Conservation (phyloP, 2,888 invertebrate genomes). For the Synanthedon tipuliformis region DNA sequence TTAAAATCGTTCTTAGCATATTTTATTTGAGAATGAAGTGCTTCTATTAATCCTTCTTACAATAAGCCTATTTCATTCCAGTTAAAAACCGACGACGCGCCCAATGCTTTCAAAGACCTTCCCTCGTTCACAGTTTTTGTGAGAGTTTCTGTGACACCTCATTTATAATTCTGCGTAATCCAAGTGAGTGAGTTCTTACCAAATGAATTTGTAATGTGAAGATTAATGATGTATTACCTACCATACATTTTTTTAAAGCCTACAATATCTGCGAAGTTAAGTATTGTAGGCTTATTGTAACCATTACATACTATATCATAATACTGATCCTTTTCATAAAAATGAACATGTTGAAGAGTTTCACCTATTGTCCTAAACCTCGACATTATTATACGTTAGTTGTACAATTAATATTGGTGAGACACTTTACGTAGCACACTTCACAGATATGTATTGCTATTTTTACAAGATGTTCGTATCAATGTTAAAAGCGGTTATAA, state of each 20-base stretch:
- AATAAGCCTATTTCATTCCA: slow-evolving; percentile 33
- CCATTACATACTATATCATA: too few relatives aligned
- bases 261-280: slow-evolving; percentile 20
- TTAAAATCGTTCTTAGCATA: slow-evolving; percentile 14
- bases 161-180: slow-evolving; percentile 68
- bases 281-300: too few relatives aligned
- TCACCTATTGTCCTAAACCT: too few relatives aligned
- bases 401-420: too few relatives aligned
- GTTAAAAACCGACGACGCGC: slow-evolving; percentile 52
- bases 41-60: slow-evolving; percentile 30
- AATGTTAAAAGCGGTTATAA: too few relatives aligned
- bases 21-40: slow-evolving; percentile 29
- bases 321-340: too few relatives aligned
- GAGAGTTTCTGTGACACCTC: slow-evolving; percentile 56
- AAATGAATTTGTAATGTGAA: slow-evolving; percentile 67
- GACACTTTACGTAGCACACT: too few relatives aligned
- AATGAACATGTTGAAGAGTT: too few relatives aligned
- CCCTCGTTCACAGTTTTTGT: slow-evolving; percentile 57
- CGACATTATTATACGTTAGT: too few relatives aligned
- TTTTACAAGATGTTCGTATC: too few relatives aligned
- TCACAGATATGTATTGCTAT: too few relatives aligned
- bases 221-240: slow-evolving; percentile 51
- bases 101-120: slow-evolving; percentile 35
- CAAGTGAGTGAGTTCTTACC: slow-evolving; percentile 65
- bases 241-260: slow-evolving; percentile 39